Evolutionary conservation across 2,113 vertebrate species (phyloP).

Genomic region (Istiophorus platypterus): DNA sequence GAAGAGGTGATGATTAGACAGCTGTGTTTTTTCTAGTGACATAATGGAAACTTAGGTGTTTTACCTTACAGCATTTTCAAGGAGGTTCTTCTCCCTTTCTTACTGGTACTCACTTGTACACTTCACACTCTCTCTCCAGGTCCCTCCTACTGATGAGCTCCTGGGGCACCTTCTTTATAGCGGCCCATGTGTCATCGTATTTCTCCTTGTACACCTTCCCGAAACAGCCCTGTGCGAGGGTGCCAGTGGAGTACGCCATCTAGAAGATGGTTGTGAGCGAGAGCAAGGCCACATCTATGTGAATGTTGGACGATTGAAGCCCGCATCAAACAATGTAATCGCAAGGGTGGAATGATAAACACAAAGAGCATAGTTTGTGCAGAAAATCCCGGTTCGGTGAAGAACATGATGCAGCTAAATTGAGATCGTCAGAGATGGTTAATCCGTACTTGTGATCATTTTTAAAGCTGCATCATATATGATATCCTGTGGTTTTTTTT

Average conservation of each 20-base stretch:
- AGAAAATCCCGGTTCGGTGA: background rate
- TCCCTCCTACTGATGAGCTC: constrained; percentile 63
- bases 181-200: constrained; percentile 81
- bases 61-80: background rate
- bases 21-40: background rate
- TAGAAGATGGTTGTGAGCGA: background rate
- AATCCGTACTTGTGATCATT: background rate
- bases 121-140: constrained; percentile 79
- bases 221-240: constrained; percentile 79
- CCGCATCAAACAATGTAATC: background rate
- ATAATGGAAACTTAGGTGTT: background rate
- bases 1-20: too few relatives aligned
- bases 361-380: background rate
- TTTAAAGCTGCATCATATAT: background rate
- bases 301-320: background rate
- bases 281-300: background rate
- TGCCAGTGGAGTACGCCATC: constrained; percentile 81
- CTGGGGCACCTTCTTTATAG: constrained; percentile 80
- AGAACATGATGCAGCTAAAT: background rate
- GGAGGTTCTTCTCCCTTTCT: background rate
- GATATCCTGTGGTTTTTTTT: background rate
- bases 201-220: constrained; percentile 82
- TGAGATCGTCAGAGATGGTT: background rate
- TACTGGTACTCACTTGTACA: constrained; percentile 79
- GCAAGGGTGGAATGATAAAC: background rate